Percentiles rank a stretch among this genome's conserved stretches.
phyloP scores from a whole-genome alignment of 1,140 invertebrate genomes.

The Ruditapes philippinarum region DNA sequence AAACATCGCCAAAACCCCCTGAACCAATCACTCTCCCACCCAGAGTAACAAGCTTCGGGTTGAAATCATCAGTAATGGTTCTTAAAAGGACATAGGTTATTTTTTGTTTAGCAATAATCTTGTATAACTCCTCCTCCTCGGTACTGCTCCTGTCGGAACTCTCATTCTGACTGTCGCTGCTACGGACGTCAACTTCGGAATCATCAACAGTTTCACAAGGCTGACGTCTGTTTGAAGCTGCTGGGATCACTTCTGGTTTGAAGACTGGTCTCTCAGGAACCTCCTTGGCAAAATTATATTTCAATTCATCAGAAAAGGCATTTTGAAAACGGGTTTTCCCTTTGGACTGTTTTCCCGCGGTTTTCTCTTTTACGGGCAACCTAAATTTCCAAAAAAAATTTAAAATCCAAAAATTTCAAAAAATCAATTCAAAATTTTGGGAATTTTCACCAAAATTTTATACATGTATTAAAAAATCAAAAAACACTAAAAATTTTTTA shows the following conservation, averaged over 20 bases:
- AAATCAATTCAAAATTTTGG: too few species aligned
- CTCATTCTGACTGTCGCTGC: not conserved
- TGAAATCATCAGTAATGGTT: slow-evolving; percentile 84
- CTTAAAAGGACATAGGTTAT: slow-evolving; percentile 86
- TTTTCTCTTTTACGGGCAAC: slow-evolving; percentile 15
- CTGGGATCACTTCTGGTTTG: not conserved
- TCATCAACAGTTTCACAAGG: slow-evolving; percentile 11
- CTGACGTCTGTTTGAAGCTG: not conserved
- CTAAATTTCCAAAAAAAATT: too few species aligned
- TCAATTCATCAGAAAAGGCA: not conserved
- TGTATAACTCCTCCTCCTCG: not conserved
- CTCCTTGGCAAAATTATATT: slow-evolving; percentile 10
- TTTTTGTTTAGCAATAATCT: slow-evolving; percentile 61
- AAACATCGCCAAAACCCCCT: slow-evolving; percentile 92
- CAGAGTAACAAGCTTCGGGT: slow-evolving; percentile 73
- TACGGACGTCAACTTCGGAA: not conserved
- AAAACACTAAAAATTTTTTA: too few species aligned
- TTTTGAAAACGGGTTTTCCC: not conserved
- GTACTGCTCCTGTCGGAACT: not conserved
- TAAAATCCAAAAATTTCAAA: too few species aligned
- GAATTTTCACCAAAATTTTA: too few species aligned
- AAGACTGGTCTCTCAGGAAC: not conserved
- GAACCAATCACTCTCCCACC: slow-evolving; percentile 88
- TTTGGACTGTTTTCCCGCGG: too few species aligned
- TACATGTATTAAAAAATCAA: too few species aligned